These are phyloP conservation scores for Ammodramus savannarum DNA, from an alignment of 2,113 vertebrate species.

Conservation along the genomic window DNA sequence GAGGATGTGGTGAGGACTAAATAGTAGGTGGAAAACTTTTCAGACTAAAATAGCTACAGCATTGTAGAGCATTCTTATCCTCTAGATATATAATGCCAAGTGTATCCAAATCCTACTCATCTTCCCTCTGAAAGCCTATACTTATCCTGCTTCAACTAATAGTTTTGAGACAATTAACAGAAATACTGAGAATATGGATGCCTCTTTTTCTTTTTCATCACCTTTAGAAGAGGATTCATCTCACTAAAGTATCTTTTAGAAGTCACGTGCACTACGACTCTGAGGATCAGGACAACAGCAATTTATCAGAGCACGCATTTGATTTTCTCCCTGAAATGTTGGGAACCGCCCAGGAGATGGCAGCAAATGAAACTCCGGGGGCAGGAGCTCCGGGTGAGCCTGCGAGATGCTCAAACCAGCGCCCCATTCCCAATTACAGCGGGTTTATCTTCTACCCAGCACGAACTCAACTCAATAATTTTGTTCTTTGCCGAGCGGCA, in stretches of 20 bases:
- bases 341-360: slow-evolving; percentile 10
- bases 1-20: neutral
- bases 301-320: neutral
- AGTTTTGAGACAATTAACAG: neutral
- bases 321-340: neutral
- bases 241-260: neutral
- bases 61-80: neutral
- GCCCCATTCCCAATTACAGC: accelerated
- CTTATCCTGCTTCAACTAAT: neutral
- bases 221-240: neutral
- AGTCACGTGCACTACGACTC: neutral
- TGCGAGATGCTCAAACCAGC: neutral
- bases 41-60: neutral
- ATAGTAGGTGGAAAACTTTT: neutral
- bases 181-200: neutral
- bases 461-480: neutral
- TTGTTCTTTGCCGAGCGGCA: neutral
- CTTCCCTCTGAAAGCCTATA: neutral
- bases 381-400: neutral
- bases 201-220: neutral
- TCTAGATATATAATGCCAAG: neutral
- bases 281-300: neutral
- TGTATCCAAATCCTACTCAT: neutral
- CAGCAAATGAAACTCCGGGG: neutral
- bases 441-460: neutral